Percentiles rank a stretch among this genome's conserved stretches.
These are phyloP conservation scores for Drosophila emarginata DNA, from an alignment of 2,888 invertebrate genomes.

Conservation along the genomic window DNA sequence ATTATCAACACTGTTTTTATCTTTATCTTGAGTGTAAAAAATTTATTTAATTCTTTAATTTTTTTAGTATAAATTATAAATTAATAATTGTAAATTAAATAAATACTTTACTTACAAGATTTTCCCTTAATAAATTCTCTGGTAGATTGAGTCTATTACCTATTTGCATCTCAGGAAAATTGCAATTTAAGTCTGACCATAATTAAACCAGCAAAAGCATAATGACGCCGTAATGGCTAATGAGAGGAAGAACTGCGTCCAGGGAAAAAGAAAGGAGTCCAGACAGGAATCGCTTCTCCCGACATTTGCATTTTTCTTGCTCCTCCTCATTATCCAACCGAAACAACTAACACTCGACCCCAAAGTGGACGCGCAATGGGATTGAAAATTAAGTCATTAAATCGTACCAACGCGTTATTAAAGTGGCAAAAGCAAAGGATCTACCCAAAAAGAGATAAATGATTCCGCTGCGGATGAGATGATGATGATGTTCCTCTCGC, in stretches of 20 bases:
- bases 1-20: no score
- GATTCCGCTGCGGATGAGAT: conserved; percentile 19
- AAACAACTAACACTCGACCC: neutral
- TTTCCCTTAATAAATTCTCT: neutral
- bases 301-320: conserved; percentile 60
- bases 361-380: conserved; percentile 52
- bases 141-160: no score
- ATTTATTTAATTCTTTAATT: no score
- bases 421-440: conserved; percentile 28
- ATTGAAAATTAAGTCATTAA: conserved; percentile 79
- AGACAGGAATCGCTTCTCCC: conserved; percentile 34
- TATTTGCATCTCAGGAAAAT: neutral
- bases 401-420: conserved; percentile 24
- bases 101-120: neutral
- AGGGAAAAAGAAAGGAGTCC: conserved; percentile 15
- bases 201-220: conserved; percentile 71
- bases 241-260: conserved; percentile 32
- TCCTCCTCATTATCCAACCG: conserved; percentile 40
- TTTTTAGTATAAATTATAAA: no score
- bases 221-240: conserved; percentile 72
- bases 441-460: conserved; percentile 58
- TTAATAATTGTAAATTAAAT: no score
- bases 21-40: no score
- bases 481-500: neutral
- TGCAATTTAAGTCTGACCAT: conserved; percentile 37